Percentiles rank a stretch among this genome's conserved stretches.
Conservation (phyloP, 2,888 invertebrate genomes). For the Synergus umbraculus region DNA sequence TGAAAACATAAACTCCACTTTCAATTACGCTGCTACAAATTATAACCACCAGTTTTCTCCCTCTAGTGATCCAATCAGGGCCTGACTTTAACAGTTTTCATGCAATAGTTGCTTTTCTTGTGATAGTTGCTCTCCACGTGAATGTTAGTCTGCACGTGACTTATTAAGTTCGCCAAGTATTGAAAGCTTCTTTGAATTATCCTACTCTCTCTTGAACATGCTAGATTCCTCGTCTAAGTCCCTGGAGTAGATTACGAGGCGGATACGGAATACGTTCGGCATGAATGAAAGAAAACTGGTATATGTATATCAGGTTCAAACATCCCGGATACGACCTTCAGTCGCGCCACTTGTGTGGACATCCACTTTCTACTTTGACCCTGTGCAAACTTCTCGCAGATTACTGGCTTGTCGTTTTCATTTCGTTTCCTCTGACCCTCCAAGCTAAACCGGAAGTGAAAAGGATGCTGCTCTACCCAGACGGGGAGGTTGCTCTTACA, state of each 20-base stretch:
- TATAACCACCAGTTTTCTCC: too few species aligned
- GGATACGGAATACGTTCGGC: slow-evolving; percentile 52
- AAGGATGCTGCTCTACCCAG: slow-evolving; percentile 41
- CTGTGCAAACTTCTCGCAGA: slow-evolving; percentile 47
- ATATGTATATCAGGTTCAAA: slow-evolving; percentile 63
- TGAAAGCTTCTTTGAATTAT: not conserved
- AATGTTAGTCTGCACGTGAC: not conserved
- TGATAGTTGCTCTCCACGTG: not conserved
- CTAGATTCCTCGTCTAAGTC: not conserved
- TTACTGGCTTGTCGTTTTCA: slow-evolving; percentile 71
- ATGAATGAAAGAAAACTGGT: slow-evolving; percentile 73
- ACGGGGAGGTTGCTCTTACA: slow-evolving; percentile 54
- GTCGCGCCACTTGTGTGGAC: slow-evolving; percentile 64
- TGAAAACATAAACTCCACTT: too few species aligned
- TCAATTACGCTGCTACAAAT: too few species aligned
- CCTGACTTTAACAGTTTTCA: too few species aligned
- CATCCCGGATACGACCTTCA: slow-evolving; percentile 77
- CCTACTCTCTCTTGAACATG: not conserved
- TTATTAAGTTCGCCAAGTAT: not conserved
- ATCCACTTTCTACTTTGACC: slow-evolving; percentile 77
- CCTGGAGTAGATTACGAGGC: slow-evolving; percentile 29
- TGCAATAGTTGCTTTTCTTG: not conserved
- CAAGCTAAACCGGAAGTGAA: slow-evolving; percentile 50
- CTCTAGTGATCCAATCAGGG: too few species aligned
- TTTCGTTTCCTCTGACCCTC: slow-evolving; percentile 63